Percentiles rank a stretch among this genome's conserved stretches.
Evolutionary conservation across 2,113 vertebrate genomes (phyloP).

Genomic region (Hydrolagus affinis): DNA sequence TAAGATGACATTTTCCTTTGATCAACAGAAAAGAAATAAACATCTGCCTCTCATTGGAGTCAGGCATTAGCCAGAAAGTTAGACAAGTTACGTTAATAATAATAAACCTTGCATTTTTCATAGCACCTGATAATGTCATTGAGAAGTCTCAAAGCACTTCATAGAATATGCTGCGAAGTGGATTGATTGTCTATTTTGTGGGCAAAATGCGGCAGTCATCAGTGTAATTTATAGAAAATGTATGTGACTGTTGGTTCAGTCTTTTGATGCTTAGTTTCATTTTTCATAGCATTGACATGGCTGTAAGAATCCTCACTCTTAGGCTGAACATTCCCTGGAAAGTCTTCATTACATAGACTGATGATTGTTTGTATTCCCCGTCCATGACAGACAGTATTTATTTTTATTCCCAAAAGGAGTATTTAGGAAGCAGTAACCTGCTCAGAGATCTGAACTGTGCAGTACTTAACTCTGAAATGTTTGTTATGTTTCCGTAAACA

Average conservation of each 20-base stretch:
- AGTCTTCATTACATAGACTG: slow-evolving; percentile 12
- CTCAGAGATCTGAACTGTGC: slow-evolving; percentile 37
- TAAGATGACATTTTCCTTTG: too few species aligned
- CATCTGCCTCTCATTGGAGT: too few species aligned
- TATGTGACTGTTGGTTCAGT: slow-evolving; percentile 15
- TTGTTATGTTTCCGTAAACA: slow-evolving; percentile 56
- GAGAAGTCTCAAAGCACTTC: too few species aligned
- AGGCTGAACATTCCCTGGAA: slow-evolving; percentile 25
- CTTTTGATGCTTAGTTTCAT: slow-evolving; percentile 33
- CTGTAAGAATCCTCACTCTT: slow-evolving; percentile 15
- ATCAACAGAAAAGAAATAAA: too few species aligned
- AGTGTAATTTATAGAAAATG: slow-evolving; percentile 19
- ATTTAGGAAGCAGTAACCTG: slow-evolving; percentile 38
- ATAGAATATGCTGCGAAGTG: too few species aligned
- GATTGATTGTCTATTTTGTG: too few species aligned
- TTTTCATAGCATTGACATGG: slow-evolving; percentile 33
- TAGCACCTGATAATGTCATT: too few species aligned
- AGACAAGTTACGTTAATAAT: too few species aligned
- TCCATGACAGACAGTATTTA: slow-evolving; percentile 9
- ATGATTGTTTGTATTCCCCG: slow-evolving; percentile 35
- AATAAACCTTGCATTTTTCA: too few species aligned
- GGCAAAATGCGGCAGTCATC: not conserved
- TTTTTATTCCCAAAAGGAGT: slow-evolving; percentile 31
- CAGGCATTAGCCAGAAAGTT: too few species aligned
- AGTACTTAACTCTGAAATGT: slow-evolving; percentile 42